These are phyloP conservation scores for Diglossa cyanea DNA, from an alignment of 2,797 vertebrate genomes.

Conservation along the genomic window DNA sequence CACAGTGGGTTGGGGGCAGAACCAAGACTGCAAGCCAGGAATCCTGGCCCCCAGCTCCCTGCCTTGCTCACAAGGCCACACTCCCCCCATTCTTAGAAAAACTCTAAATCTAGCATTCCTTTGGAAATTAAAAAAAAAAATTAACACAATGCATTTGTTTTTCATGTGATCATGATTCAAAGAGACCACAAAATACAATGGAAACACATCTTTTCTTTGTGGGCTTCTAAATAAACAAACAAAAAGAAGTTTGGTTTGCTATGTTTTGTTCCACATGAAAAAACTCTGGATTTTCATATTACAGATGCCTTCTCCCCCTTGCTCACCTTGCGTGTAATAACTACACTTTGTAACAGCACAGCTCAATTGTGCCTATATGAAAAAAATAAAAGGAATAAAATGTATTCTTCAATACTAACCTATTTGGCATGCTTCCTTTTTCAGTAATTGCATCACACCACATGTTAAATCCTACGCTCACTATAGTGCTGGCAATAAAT, in stretches of 20 bases:
- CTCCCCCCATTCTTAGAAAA: neutral
- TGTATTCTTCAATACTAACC: conserved; percentile 74
- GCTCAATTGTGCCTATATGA: neutral
- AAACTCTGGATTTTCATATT: neutral
- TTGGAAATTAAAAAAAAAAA: neutral
- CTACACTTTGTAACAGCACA: neutral
- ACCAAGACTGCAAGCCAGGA: neutral
- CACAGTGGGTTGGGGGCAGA: neutral
- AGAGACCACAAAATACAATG: rapidly evolving
- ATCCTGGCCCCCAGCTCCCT: neutral
- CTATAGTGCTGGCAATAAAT: conserved; percentile 94
- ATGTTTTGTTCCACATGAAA: neutral
- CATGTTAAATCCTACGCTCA: conserved; percentile 95
- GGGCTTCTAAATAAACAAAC: neutral
- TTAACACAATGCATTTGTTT: neutral
- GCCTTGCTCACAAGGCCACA: neutral
- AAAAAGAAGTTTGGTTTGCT: neutral
- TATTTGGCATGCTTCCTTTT: conserved; percentile 86
- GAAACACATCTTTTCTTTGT: neutral
- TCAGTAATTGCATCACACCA: conserved; percentile 96
- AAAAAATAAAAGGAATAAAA: neutral
- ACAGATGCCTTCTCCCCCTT: neutral
- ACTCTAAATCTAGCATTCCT: neutral
- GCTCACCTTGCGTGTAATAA: neutral
- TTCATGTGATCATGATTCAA: neutral